phyloP scores from a whole-genome alignment of 1,140 invertebrate genomes.

The Idris sp. region DNA sequence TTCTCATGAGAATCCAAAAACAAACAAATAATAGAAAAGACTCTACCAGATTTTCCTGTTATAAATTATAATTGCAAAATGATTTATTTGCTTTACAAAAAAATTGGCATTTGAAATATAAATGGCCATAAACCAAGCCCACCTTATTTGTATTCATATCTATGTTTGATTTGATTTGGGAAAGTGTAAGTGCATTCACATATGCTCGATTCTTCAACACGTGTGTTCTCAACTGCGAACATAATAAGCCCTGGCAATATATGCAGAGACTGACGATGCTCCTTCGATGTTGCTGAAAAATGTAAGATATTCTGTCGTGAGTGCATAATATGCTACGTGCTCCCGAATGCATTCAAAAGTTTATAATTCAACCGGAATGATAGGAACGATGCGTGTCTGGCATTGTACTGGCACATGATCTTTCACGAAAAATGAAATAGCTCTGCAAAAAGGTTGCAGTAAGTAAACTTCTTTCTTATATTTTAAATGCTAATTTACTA shows the following conservation, averaged over 20 bases:
- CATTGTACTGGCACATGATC: slow-evolving; percentile 32
- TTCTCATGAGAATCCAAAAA: too few species aligned
- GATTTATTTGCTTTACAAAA: too few species aligned
- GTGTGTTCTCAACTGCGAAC: slow-evolving; percentile 30
- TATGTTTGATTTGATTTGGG: too few species aligned
- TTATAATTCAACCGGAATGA: slow-evolving; percentile 44
- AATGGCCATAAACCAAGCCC: too few species aligned
- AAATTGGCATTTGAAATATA: too few species aligned
- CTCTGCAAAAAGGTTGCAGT: slow-evolving; percentile 8
- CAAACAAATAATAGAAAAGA: too few species aligned
- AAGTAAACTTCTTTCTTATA: too few species aligned
- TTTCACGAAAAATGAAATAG: slow-evolving; percentile 18
- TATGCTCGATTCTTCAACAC: slow-evolving; percentile 13
- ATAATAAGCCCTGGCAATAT: slow-evolving; percentile 43
- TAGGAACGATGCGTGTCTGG: slow-evolving; percentile 33
- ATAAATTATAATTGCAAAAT: too few species aligned
- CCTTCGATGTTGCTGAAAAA: slow-evolving; percentile 53
- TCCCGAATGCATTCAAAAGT: slow-evolving; percentile 43
- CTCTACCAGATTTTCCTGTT: too few species aligned
- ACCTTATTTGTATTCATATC: too few species aligned
- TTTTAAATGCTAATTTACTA: too few species aligned
- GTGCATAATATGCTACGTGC: slow-evolving; percentile 48
- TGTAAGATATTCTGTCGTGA: slow-evolving; percentile 46
- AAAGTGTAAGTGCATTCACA: not conserved
- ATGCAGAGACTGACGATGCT: slow-evolving; percentile 36